phyloP scores from a whole-genome alignment of 2,113 vertebrate species.

The Probosciger aterrimus region DNA sequence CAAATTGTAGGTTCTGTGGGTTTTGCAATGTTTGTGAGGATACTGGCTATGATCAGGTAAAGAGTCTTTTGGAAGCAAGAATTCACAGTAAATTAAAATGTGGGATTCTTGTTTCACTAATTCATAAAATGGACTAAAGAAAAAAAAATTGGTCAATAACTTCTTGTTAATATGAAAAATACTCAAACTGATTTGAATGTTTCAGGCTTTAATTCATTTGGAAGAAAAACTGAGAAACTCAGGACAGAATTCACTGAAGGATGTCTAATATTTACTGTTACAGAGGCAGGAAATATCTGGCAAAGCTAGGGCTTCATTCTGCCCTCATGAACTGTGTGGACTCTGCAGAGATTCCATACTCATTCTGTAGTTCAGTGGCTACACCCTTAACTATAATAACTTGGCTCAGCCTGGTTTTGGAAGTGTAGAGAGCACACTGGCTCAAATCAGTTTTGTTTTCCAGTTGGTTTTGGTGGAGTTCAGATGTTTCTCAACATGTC shows the following conservation, averaged over 20 bases:
- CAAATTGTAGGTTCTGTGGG: background rate
- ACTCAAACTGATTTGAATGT: background rate
- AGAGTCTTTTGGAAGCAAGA: background rate
- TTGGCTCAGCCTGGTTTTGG: background rate
- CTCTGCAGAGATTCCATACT: background rate
- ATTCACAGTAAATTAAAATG: background rate
- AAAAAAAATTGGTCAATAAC: background rate
- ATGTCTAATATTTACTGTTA: background rate
- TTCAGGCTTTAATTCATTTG: background rate
- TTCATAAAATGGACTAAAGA: background rate
- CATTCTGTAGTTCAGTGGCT: background rate
- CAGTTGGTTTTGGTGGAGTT: background rate
- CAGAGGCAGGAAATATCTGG: background rate
- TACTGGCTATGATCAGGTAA: background rate
- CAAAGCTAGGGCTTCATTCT: background rate
- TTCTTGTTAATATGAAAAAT: background rate
- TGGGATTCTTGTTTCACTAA: background rate
- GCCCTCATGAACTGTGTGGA: background rate
- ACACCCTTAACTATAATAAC: background rate
- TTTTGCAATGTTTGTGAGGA: background rate
- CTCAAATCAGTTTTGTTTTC: background rate
- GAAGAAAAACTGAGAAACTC: background rate
- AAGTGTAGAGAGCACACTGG: background rate
- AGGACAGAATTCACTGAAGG: background rate
- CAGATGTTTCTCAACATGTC: background rate